A percentile compares a stretch with the other conserved stretches of the same genome.
Evolutionary conservation across 2,888 invertebrate genomes (phyloP).

Genomic region (Colostygia pectinataria): DNA sequence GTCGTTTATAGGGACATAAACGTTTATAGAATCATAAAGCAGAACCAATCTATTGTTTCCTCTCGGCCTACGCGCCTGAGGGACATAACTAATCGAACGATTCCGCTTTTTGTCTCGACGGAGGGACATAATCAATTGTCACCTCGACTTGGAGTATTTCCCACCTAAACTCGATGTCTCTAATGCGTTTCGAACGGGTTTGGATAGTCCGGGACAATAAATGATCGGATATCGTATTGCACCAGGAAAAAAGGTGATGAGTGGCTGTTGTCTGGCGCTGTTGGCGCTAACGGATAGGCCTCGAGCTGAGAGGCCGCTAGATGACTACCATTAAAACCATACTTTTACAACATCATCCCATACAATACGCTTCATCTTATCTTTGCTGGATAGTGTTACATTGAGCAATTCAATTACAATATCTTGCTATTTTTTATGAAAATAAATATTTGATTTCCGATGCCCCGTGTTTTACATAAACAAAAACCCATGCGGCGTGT

Average conservation of each 20-base stretch:
- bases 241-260: slow-evolving; percentile 77
- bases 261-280: slow-evolving; percentile 60
- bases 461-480: slow-evolving; percentile 15
- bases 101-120: slow-evolving; percentile 75
- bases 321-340: slow-evolving; percentile 56
- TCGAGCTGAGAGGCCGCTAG: slow-evolving; percentile 43
- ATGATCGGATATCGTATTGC: slow-evolving; percentile 79
- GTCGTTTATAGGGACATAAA: slow-evolving; percentile 78
- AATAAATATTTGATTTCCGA: slow-evolving; percentile 3
- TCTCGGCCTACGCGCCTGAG: slow-evolving; percentile 69
- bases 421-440: slow-evolving; percentile 38
- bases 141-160: slow-evolving; percentile 71
- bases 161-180: slow-evolving; percentile 66
- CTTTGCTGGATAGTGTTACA: slow-evolving; percentile 56
- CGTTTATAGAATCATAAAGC: slow-evolving; percentile 82
- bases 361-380: slow-evolving; percentile 44
- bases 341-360: slow-evolving; percentile 30
- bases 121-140: slow-evolving; percentile 77
- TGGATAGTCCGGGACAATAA: slow-evolving; percentile 67
- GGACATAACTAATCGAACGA: slow-evolving; percentile 78
- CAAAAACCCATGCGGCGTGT: slow-evolving; percentile 13
- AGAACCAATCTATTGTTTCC: slow-evolving; percentile 78
- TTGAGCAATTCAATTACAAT: slow-evolving; percentile 53
- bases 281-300: slow-evolving; percentile 70
- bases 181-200: slow-evolving; percentile 75